Evolutionary conservation across 2,888 invertebrate species (phyloP), one percentile per base, ranked within the genome.

Genomic region (Lasioglossum calceatum): DNA sequence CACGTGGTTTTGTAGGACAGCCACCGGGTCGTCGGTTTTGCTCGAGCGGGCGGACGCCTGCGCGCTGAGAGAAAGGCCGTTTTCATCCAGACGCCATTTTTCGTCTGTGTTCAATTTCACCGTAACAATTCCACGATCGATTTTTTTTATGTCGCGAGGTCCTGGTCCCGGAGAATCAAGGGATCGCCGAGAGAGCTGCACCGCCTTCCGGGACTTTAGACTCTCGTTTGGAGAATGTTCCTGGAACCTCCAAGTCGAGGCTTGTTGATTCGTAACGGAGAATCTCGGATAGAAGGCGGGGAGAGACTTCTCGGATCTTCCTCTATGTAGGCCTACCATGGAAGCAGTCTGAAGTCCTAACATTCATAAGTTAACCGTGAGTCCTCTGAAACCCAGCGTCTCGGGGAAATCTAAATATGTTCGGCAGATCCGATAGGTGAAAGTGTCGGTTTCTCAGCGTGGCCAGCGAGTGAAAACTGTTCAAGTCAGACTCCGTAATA

Each of bases 1-100:
- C 87, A 85, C 84, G 74, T 85, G 64, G 54, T 71, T 77, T 87
- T 71, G 67, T 79, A 82, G 84, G 64, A 84, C 67, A 36, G 32
- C n/a, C n/a, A n/a, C n/a, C 64, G 32, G 27, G 14, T 47, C 4
- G 14, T 47, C 4, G 47, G 44, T 44, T 44, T 42, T 50, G 71
- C 77, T 79, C 81, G 54, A 81, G 70, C 73, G 58, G 54, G 47
- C 77, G 70, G 81, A 85, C 84, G 79, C 81, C 75, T 61, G 79
- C 77, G 82, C 76, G 77, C 36, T 42, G n/a, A 81, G 72, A 72
- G 76, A 77, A 77, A 70, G 79, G 76, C 73, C 79, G 73, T 79
- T 67, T 76, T 72, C 50, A 70, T 70, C 70, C 70, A 70, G 70
- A 70, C 70, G 70, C 70, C 70, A 70, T 71, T 44, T 44, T 47